These are phyloP conservation scores for Perca fluviatilis DNA, from an alignment of 2,113 vertebrate species.

Conservation along the genomic window DNA sequence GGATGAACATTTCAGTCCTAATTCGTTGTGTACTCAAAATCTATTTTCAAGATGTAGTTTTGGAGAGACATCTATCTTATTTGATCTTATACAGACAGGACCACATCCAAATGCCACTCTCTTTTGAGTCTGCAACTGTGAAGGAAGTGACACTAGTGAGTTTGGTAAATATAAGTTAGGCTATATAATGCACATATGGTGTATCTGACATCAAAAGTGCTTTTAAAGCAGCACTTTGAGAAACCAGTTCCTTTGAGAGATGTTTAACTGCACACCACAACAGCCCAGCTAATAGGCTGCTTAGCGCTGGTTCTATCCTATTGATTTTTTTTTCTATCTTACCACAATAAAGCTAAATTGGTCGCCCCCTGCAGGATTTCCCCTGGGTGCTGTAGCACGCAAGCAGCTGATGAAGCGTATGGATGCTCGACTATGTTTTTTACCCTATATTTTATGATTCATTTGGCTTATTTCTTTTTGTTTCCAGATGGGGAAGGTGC, in stretches of 20 bases:
- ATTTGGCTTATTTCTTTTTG: background rate
- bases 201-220: background rate
- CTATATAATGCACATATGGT: background rate
- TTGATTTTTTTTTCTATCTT: constrained; percentile 29
- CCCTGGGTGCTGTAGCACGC: background rate
- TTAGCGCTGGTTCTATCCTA: background rate
- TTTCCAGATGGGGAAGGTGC: constrained; percentile 65
- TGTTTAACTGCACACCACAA: background rate
- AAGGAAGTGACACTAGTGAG: background rate
- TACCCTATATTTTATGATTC: background rate
- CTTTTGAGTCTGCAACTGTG: background rate
- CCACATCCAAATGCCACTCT: background rate
- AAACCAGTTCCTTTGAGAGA: background rate
- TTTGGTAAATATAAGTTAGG: background rate
- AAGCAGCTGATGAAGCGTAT: constrained; percentile 23
- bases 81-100: background rate
- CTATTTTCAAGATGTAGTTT: no score
- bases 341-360: constrained; percentile 9
- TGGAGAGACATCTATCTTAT: background rate
- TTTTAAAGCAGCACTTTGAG: background rate
- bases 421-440: background rate
- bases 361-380: background rate
- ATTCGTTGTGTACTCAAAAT: background rate
- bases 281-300: constrained; percentile 14
- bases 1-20: background rate